phyloP scores from a whole-genome alignment of 2,888 invertebrate genomes.

The Drosophila kokeensis region DNA sequence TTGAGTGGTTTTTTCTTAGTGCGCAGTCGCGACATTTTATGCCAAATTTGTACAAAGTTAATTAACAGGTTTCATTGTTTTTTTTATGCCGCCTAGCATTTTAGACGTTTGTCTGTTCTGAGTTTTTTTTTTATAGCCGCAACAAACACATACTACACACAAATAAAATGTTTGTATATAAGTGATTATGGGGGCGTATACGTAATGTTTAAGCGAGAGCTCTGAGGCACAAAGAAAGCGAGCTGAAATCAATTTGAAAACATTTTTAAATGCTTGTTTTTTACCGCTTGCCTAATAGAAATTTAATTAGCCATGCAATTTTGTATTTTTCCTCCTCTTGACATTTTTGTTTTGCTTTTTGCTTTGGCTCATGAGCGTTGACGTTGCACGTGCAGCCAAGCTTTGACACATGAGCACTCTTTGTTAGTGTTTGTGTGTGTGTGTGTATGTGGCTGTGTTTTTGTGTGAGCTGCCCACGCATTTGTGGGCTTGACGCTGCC shows the following conservation, averaged over 20 bases:
- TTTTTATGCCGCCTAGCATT: slow-evolving; percentile 27
- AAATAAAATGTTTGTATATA: slow-evolving; percentile 1
- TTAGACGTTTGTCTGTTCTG: slow-evolving; percentile 38
- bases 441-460: not conserved
- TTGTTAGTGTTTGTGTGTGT: not conserved
- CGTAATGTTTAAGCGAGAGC: slow-evolving; percentile 54
- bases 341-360: slow-evolving; percentile 14
- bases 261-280: slow-evolving; percentile 47
- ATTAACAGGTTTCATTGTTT: slow-evolving; percentile 78
- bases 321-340: slow-evolving; percentile 25
- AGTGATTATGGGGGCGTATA: slow-evolving; percentile 68
- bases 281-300: slow-evolving; percentile 40
- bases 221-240: slow-evolving; percentile 60
- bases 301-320: slow-evolving; percentile 62
- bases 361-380: slow-evolving; percentile 35
- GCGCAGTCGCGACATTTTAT: slow-evolving; percentile 62
- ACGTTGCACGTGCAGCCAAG: slow-evolving; percentile 64
- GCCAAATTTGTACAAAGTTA: slow-evolving; percentile 74
- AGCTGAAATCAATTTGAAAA: slow-evolving; percentile 45
- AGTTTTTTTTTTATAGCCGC: slow-evolving; percentile 43
- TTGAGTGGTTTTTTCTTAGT: slow-evolving; percentile 31
- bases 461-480: slow-evolving; percentile 51
- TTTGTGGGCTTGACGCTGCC: slow-evolving; percentile 33
- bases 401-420: slow-evolving; percentile 37
- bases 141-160: slow-evolving; percentile 23